phyloP scores from a whole-genome alignment of 2,888 invertebrate genomes.

The Cinara cedri region DNA sequence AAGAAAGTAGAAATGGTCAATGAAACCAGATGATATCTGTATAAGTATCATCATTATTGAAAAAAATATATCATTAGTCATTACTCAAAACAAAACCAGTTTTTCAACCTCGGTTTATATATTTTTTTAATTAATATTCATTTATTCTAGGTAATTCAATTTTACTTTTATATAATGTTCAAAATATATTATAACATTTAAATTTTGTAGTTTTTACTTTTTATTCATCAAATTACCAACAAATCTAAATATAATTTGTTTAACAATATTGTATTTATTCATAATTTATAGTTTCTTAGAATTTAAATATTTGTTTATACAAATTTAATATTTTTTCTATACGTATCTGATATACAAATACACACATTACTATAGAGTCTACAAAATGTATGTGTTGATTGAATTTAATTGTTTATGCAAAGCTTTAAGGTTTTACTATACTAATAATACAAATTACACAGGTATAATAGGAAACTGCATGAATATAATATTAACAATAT shows the following conservation, averaged over 20 bases:
- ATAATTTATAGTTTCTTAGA: no score
- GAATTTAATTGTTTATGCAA: slow-evolving; percentile 36
- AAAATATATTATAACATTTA: no score
- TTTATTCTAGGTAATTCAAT: not conserved
- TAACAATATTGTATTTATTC: no score
- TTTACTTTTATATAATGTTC: not conserved
- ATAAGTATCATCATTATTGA: not conserved
- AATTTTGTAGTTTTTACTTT: not conserved
- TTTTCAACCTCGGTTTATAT: slow-evolving; percentile 29
- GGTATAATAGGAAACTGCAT: slow-evolving; percentile 30
- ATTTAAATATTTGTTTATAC: no score
- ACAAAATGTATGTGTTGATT: slow-evolving; percentile 13
- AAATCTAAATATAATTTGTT: no score
- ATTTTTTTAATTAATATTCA: not conserved
- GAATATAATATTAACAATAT: slow-evolving; percentile 31
- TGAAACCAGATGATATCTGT: not conserved
- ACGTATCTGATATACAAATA: no score
- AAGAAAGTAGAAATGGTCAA: slow-evolving; percentile 30
- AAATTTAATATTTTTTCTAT: not conserved
- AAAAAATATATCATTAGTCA: not conserved
- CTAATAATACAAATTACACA: slow-evolving; percentile 44
- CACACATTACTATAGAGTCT: not conserved
- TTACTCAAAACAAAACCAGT: slow-evolving; percentile 24
- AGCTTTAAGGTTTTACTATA: slow-evolving; percentile 6
- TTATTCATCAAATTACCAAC: no score